Evolutionary conservation across 2,113 vertebrate genomes (phyloP).

Genomic region (Agapornis roseicollis): DNA sequence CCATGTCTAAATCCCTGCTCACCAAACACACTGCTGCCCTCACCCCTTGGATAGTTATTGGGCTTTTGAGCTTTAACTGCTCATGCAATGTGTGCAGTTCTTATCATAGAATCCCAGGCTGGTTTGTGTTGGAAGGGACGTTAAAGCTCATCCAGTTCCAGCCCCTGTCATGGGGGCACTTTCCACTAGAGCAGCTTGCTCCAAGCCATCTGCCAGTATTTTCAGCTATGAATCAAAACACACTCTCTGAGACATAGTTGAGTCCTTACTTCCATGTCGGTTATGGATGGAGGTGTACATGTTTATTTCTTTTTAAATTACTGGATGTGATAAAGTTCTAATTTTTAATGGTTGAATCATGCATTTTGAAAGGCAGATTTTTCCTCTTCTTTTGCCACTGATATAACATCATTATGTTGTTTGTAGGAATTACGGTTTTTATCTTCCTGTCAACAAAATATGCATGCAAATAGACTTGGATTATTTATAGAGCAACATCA

Average conservation of each 20-base stretch:
- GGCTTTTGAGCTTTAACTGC: background rate
- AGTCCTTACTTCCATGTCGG: background rate
- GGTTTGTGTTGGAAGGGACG: background rate
- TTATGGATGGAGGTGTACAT: background rate
- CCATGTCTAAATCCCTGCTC: background rate
- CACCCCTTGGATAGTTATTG: background rate
- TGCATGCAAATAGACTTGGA: constrained; percentile 65
- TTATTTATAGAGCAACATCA: constrained; percentile 74
- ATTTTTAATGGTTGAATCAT: constrained; percentile 9
- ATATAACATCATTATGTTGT: constrained; percentile 61
- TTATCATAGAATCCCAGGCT: background rate
- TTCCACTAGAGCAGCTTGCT: background rate
- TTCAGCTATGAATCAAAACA: background rate
- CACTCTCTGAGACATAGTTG: rapidly evolving
- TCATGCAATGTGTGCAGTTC: background rate
- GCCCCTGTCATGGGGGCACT: background rate
- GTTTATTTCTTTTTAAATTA: background rate
- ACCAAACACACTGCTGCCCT: background rate
- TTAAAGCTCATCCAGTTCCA: background rate
- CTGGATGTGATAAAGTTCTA: background rate
- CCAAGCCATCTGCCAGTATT: background rate
- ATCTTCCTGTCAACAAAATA: constrained; percentile 66
- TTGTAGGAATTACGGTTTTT: constrained; percentile 57
- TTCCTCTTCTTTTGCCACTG: constrained; percentile 13
- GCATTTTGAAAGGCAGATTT: constrained; percentile 27